These are phyloP conservation scores for Arge pagana DNA, from an alignment of 2,888 invertebrate genomes.

Conservation along the genomic window DNA sequence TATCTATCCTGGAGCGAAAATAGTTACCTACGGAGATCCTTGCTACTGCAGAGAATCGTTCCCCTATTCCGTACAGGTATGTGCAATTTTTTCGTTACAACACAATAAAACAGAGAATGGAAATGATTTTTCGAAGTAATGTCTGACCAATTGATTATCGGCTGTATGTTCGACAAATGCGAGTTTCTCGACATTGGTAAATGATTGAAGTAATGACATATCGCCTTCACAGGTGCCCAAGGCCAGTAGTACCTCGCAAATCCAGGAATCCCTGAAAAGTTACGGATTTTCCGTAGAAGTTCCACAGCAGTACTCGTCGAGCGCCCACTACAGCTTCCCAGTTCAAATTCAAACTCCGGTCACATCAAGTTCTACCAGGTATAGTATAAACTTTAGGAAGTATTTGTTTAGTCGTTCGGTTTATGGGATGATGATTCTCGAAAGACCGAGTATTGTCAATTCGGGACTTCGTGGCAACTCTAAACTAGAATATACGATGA, in stretches of 20 bases:
- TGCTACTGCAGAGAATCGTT: slow-evolving; percentile 23
- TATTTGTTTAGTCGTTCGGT: too few species aligned
- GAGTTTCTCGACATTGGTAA: neutral
- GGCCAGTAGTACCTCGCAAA: neutral
- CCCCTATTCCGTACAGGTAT: slow-evolving; percentile 36
- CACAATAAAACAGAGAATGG: too few species aligned
- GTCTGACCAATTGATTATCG: neutral
- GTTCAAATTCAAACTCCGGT: slow-evolving; percentile 24
- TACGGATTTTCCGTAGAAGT: slow-evolving; percentile 9
- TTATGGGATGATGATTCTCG: too few species aligned
- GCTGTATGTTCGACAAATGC: neutral
- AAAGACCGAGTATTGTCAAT: too few species aligned
- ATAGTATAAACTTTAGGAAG: too few species aligned
- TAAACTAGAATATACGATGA: too few species aligned
- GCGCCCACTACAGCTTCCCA: slow-evolving; percentile 9
- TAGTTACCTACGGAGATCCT: slow-evolving; percentile 37
- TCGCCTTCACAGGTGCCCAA: slow-evolving; percentile 6
- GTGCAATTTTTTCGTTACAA: too few species aligned
- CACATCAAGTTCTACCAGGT: too few species aligned
- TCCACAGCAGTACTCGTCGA: neutral
- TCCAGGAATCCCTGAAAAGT: neutral
- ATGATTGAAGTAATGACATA: neutral
- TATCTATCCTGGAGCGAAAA: slow-evolving; percentile 20
- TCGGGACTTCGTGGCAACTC: too few species aligned
- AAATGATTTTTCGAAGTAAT: neutral